A percentile compares a stretch with the other conserved stretches of the same genome.
phyloP scores from a whole-genome alignment of 2,113 vertebrate genomes.

The Crocuta crocuta region DNA sequence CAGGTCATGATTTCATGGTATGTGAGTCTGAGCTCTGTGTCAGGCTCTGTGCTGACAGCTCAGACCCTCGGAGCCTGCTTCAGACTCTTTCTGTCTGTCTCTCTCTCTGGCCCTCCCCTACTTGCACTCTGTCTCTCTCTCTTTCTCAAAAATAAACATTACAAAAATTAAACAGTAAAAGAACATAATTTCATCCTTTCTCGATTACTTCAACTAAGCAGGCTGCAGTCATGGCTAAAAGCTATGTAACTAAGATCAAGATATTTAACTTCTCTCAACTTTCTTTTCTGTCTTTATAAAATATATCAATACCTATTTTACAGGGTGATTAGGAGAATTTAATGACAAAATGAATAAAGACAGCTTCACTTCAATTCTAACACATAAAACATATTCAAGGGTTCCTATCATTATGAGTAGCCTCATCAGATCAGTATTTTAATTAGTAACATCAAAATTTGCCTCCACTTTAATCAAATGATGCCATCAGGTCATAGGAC shows the following conservation, averaged over 20 bases:
- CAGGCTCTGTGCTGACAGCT: too few relatives aligned
- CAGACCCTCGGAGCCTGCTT: too few relatives aligned
- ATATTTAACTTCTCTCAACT: neutral
- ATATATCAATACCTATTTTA: neutral
- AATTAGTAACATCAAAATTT: neutral
- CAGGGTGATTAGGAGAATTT: neutral
- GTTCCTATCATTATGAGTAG: too few relatives aligned
- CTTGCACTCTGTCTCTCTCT: too few relatives aligned
- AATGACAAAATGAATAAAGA: neutral
- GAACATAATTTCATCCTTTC: neutral
- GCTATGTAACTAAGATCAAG: neutral
- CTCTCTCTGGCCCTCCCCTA: too few relatives aligned
- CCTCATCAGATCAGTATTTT: neutral
- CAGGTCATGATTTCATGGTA: too few relatives aligned
- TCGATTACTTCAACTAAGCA: neutral
- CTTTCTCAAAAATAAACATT: too few relatives aligned
- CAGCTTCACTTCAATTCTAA: neutral
- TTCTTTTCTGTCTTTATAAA: neutral
- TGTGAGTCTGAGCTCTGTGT: too few relatives aligned
- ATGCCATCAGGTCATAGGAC: neutral
- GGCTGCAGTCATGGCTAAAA: neutral
- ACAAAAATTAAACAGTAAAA: neutral
- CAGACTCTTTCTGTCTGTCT: too few relatives aligned
- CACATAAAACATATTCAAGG: neutral
- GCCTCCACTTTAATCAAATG: neutral